phyloP scores from a whole-genome alignment of 2,888 invertebrate genomes.

The Frankliniella intonsa region DNA sequence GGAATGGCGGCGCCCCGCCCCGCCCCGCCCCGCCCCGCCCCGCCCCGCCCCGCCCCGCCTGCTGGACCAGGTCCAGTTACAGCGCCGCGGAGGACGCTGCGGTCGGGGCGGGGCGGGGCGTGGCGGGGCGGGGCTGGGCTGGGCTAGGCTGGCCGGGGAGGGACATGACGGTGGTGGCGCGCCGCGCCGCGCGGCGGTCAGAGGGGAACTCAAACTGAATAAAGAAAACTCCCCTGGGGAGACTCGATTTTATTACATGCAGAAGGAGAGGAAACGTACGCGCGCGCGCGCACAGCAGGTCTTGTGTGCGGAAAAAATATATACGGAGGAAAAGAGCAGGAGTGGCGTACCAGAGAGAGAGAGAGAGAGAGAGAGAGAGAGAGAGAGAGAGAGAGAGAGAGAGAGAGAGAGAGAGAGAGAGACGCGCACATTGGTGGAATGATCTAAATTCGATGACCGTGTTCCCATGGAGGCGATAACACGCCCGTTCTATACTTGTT shows the following conservation, averaged over 20 bases:
- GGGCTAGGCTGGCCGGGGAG: too few relatives aligned
- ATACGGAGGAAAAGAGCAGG: background rate
- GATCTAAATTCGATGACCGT: conserved; percentile 24
- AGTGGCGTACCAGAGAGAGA: background rate
- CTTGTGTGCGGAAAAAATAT: background rate
- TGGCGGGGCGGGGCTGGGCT: too few relatives aligned
- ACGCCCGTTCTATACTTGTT: background rate
- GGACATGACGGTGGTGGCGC: too few relatives aligned
- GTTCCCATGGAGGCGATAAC: background rate
- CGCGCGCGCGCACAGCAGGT: background rate
- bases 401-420: background rate
- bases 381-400: background rate
- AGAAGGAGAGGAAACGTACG: background rate
- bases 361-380: background rate
- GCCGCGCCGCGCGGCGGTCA: too few relatives aligned
- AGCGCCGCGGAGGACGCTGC: too few relatives aligned
- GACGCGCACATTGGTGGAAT: background rate
- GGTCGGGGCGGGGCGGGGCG: too few relatives aligned
- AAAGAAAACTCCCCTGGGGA: conserved; percentile 2
- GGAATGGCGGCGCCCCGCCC: too few relatives aligned
- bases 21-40: too few relatives aligned
- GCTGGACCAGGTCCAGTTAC: too few relatives aligned
- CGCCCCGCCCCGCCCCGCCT: too few relatives aligned
- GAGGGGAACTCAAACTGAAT: background rate
- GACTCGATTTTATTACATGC: background rate